phyloP scores from a whole-genome alignment of 2,797 vertebrate species.

The Scarus forsteni region DNA sequence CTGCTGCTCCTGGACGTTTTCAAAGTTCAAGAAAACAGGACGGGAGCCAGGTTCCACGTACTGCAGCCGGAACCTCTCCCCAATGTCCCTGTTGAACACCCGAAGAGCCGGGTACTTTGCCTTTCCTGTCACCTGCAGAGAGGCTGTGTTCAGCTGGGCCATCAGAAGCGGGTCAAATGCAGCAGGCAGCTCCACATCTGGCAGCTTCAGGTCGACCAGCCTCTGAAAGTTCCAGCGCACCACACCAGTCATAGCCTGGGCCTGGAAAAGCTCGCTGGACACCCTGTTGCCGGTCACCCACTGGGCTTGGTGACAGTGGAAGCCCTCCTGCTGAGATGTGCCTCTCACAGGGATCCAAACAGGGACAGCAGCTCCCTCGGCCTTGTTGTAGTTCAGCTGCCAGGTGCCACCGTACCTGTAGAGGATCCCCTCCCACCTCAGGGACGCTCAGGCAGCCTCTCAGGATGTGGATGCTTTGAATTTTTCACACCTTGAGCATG shows the following conservation, averaged over 20 bases:
- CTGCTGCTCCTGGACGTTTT: too few relatives aligned
- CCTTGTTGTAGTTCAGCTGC: conserved; percentile 1
- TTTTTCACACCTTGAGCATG: conserved; percentile 5
- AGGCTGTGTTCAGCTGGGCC: too few relatives aligned
- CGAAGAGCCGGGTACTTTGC: not conserved
- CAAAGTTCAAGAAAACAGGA: not conserved
- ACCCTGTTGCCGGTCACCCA: conserved; percentile 10
- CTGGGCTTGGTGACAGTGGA: conserved; percentile 1
- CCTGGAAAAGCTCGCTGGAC: conserved; percentile 4
- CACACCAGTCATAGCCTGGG: conserved; percentile 35
- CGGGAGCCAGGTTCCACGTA: not conserved
- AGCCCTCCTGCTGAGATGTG: conserved; percentile 5
- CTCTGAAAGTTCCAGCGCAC: conserved; percentile 47
- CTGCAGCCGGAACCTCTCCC: not conserved
- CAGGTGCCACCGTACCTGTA: conserved; percentile 6
- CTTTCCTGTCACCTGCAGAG: not conserved
- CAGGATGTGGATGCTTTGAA: not conserved
- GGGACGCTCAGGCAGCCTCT: conserved; percentile 7
- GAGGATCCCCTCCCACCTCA: not conserved
- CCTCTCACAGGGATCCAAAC: conserved; percentile 11
- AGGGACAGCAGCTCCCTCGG: not conserved
- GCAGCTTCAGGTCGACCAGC: conserved; percentile 38
- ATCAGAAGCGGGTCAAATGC: too few relatives aligned
- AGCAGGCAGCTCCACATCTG: too few relatives aligned
- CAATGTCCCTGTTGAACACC: not conserved